Base-by-base conservation (phyloP, 2,888 invertebrate genomes). In the Philonicus albiceps region DNA sequence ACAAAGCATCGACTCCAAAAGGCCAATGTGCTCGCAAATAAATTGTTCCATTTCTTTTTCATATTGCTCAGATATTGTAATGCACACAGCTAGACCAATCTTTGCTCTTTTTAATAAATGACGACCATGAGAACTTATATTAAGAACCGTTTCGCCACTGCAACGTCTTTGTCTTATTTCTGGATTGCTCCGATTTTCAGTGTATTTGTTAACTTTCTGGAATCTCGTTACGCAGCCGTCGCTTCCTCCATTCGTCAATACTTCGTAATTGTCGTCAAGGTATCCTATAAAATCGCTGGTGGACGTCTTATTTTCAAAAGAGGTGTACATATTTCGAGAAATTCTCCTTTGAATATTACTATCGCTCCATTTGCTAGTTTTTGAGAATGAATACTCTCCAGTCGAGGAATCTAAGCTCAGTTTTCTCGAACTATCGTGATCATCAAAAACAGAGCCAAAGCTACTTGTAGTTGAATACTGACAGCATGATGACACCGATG, bases 1-100 rank as follows among this genome's bases (percentile, higher is more conserved):
- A 90, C 95, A 95, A 75, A 97, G 92, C 91, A 96, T 93, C 13
- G 95, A 94, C 90, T 96, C 96, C 16, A 97, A 90, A 86, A 96
- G 93, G 0, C 95, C 94, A 81, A 96, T 95, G 90, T 97, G 97
- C 89, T 97, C 96, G 92, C 97, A 94, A 89, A 97, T 94, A 88
- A 96, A 95, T 75, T 94, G 93, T 88, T 96, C 95, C 93, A 96
- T 94, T 89, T 95, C 94, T 90, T 95, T 93, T 91, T 95, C 94
- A 88, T 93, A 93, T 8, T 93, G 93, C 83, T 93, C 91, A 49
- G 93, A 93, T 89, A 95, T 92, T 73, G 93, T 93, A 86, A 96
- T 94, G 86, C 96, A 93, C 87, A 96, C 93, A 11, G 95, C 95
- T 40, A 96, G 91, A 1, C 96, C 96, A 16, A 96, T 92, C 90